Evolutionary conservation across 2,888 invertebrate species (phyloP), one percentile per base, ranked within the genome.

Genomic region (Thalpophila matura): DNA sequence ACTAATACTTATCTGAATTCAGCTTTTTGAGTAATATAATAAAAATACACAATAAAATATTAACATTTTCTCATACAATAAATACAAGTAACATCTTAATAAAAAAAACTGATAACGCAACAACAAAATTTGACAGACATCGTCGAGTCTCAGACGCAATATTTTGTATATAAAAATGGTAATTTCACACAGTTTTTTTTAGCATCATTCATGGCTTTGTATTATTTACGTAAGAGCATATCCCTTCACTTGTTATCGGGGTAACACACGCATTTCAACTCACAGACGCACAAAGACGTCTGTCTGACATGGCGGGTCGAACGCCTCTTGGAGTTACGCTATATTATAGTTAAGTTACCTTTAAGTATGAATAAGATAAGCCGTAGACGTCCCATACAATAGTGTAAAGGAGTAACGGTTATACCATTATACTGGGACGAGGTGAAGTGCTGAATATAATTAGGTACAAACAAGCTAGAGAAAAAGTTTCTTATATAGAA

Each of bases 191-290:
- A 24, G 54, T 40, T 55, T 56, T 60, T 45, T 47, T 51, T 2
- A 33, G 47, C 18, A 33, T 38, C 3, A 42, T 42, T 38, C 3
- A 42, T 42, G 20, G n/a, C 12, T 24, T 57, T 29, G 22, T 61
- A 66, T 47, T 56, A 53, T 59, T 62, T 51, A 29, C 55, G 37
- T 42, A 55, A 27, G 33, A 45, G 33, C 37, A 14, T 55, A 55
- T 20, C 27, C 46, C 82, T 86, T 81, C 80, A 76, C 74, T 77
- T 81, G 83, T 86, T 88, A 88, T 87, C 87, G 80, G 57, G 66
- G 66, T 54, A 77, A 71, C 82, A 82, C 87, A 87, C 82, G 79
- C 85, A 81, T 80, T 71, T 71, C 62, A 66, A 76, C 67, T 67
- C 69, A 57, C 74, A 74, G 74, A 26, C 47, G 53, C 51, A 81